A percentile compares a stretch with the other conserved stretches of the same genome.
Evolutionary conservation across 2,888 invertebrate species (phyloP).

Genomic region (Carabus problematicus): DNA sequence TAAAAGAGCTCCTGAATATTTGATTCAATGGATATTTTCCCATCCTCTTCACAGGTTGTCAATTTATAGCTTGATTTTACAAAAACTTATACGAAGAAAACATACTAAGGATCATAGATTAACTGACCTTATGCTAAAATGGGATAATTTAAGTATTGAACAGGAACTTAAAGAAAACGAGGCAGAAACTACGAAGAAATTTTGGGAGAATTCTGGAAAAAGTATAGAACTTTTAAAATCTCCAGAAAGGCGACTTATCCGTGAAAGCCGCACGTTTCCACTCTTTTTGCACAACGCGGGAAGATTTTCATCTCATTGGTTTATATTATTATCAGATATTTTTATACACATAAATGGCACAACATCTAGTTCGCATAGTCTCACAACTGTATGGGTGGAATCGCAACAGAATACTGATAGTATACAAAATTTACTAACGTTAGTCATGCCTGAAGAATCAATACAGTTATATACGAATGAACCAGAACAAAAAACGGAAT

Average conservation of each 20-base stretch:
- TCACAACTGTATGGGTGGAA: constrained; percentile 83
- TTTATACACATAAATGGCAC: constrained; percentile 79
- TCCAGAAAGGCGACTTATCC: constrained; percentile 75
- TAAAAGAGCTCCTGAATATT: constrained; percentile 63
- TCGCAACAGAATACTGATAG: constrained; percentile 71
- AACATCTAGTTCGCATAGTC: constrained; percentile 69
- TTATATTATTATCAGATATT: constrained; percentile 82
- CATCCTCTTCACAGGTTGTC: constrained; percentile 69
- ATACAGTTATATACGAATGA: constrained; percentile 71
- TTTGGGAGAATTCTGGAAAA: constrained; percentile 77
- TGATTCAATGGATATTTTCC: constrained; percentile 67
- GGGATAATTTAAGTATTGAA: constrained; percentile 69
- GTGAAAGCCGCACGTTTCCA: constrained; percentile 77
- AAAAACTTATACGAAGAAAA: constrained; percentile 63
- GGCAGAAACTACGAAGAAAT: constrained; percentile 73
- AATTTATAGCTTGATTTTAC: constrained; percentile 69
- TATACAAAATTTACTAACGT: constrained; percentile 69
- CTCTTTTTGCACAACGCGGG: constrained; percentile 74
- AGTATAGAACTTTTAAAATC: constrained; percentile 67
- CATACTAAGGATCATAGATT: constrained; percentile 60
- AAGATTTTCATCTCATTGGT: constrained; percentile 79
- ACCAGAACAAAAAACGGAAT: constrained; percentile 77
- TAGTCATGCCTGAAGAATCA: constrained; percentile 81
- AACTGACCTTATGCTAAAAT: constrained; percentile 66
- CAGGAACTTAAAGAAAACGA: constrained; percentile 68